Base-by-base conservation (phyloP, 2,888 invertebrate genomes). In the Chrysopilus asiliformis region DNA sequence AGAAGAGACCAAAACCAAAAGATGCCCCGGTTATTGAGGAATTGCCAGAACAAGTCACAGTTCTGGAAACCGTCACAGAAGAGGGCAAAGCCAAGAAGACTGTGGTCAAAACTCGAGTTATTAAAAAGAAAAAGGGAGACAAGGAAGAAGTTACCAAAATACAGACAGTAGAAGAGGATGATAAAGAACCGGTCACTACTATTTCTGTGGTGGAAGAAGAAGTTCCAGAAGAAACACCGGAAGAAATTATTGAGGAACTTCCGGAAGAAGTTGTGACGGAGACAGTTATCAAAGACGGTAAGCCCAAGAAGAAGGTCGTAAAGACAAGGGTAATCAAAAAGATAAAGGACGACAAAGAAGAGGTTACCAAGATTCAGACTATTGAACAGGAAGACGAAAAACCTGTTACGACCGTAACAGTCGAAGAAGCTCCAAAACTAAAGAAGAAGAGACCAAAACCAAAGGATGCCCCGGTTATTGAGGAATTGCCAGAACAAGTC, bases 131-230 rank as follows among this genome's bases (percentile, higher is more conserved):
- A 4, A 57, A 45, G 44, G 64, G 55, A 31, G 42, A 45, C 30
- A 58, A 57, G 49, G 47, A 58, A 24, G 57, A 65, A 46, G 47
- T 58, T 9, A 63, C 60, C 2, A 54, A 59, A 51, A 58, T 63
- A 30, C 47, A 57, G 10, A 61, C 60, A 2, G 51, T 60, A 12
- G 52, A 53, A 41, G 56, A 61, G 47, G 63, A 60, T 42, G 60
- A 53, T 7, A 52, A 58, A 14, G 31, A 31, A 40, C 59, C 63
- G 0, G 47, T 57, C 1, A 47, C 39, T 12, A 39, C 40, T 4
- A 60, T 57, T 0, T 60, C 57, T 37, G 41, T 44, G 2, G 60
- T 62, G 38, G 58, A 61, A n/a, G n/a, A n/a, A n/a, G n/a, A n/a
- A 42, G 39, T 36, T 7, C 35, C 25, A 4, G 37, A 56, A 48